Percentiles rank a stretch among this genome's conserved stretches.
These are phyloP conservation scores for Drosophila melanica DNA, from an alignment of 1,140 invertebrate species.

Conservation along the genomic window DNA sequence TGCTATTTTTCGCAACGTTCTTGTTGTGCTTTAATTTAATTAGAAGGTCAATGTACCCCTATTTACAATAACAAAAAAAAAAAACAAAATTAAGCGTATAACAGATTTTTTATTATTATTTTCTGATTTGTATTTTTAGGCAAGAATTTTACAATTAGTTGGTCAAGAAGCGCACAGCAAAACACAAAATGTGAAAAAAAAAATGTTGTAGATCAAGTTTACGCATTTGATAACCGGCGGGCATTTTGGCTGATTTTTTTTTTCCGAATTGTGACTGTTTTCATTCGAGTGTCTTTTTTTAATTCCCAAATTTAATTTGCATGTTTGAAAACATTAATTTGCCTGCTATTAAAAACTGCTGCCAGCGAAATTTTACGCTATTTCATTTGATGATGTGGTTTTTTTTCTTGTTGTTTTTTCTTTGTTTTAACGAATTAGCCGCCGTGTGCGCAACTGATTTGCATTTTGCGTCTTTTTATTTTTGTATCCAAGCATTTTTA, in stretches of 20 bases:
- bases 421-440: constrained; percentile 42
- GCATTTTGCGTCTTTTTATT: constrained; percentile 47
- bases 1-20: constrained; percentile 52
- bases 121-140: constrained; percentile 28
- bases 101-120: constrained; percentile 23
- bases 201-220: constrained; percentile 65
- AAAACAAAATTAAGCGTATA: constrained; percentile 34
- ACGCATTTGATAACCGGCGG: constrained; percentile 37
- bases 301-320: constrained; percentile 57
- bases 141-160: constrained; percentile 58
- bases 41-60: constrained; percentile 56
- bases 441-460: constrained; percentile 53
- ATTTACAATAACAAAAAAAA: constrained; percentile 17
- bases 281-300: constrained; percentile 31
- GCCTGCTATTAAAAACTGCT: constrained; percentile 51
- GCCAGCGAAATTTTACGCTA: constrained; percentile 52
- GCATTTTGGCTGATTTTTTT: constrained; percentile 27
- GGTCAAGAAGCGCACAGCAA: constrained; percentile 32
- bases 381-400: constrained; percentile 37
- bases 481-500: constrained; percentile 31
- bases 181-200: constrained; percentile 13
- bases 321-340: constrained; percentile 66
- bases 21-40: constrained; percentile 56
- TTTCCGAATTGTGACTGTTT: constrained; percentile 16
- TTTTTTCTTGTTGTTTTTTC: neutral